Percentiles rank a stretch among this genome's conserved stretches.
These are phyloP conservation scores for Neostethus bicornis DNA, from an alignment of 2,797 vertebrate species.

Conservation along the genomic window DNA sequence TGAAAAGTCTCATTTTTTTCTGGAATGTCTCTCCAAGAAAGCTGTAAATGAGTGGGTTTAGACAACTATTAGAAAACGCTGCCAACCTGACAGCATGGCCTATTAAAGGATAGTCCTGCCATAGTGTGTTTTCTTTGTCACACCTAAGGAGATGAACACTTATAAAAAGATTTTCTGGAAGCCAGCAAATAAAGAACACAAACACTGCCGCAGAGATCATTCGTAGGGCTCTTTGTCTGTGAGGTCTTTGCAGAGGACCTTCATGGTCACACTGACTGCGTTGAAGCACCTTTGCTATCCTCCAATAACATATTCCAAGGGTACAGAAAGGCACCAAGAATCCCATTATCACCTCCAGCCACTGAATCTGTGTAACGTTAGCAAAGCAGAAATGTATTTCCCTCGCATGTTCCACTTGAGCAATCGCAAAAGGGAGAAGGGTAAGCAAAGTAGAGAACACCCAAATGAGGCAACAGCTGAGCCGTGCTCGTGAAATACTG, in stretches of 20 bases:
- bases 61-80: conserved; percentile 92
- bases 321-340: conserved; percentile 88
- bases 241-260: conserved; percentile 61
- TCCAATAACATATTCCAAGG: conserved; percentile 89
- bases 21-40: conserved; percentile 90
- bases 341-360: conserved; percentile 90
- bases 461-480: conserved; percentile 92
- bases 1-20: conserved; percentile 84
- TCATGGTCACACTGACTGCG: conserved; percentile 72
- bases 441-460: conserved; percentile 83
- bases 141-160: conserved; percentile 85
- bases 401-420: conserved; percentile 84
- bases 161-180: conserved; percentile 89
- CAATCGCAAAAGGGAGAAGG: conserved; percentile 84
- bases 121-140: conserved; percentile 76
- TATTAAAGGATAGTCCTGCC: conserved; percentile 86
- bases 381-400: conserved; percentile 91
- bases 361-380: conserved; percentile 88
- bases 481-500: conserved; percentile 72
- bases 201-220: conserved; percentile 90
- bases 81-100: conserved; percentile 90
- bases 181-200: conserved; percentile 94
- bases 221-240: conserved; percentile 86
- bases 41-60: conserved; percentile 93
- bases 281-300: conserved; percentile 81